Base-by-base conservation (phyloP, 2,113 vertebrate genomes). In the Chaetorhynchus papuensis region DNA sequence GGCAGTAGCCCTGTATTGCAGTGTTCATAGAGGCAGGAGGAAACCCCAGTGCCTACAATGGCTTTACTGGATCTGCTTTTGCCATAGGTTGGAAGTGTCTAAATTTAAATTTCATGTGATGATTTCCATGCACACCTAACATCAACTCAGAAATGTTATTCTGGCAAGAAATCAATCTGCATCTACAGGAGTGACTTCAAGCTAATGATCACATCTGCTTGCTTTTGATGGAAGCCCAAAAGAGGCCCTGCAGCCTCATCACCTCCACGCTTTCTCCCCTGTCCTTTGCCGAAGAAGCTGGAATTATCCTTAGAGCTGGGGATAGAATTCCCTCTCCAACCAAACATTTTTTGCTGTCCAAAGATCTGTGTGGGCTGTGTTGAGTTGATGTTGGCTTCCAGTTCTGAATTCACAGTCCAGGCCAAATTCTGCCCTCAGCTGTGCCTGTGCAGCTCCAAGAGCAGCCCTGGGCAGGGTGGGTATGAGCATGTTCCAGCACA, bases 341-440 rank as follows among this genome's bases (percentile, higher is more conserved):
- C 35, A 89, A 87, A 85, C 57, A 42, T 33, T 41, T 83, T 83
- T 85, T 90, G 33, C 70, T 90, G n/a, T 70, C 78, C 75, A 87
- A 31, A 93, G 93, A 8, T 77, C 74, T 83, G 61, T 95, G 94
- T 89, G 93, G 93, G 87, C 93, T 63, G 27, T 80, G 84, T 80
- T 80, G 78, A 91, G 87, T 90, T 95, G 93, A 63, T 85, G 66
- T 91, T 96, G 95, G 91, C 89, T 96, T 79, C 78, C 59, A 30
- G 74, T 28, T 45, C 45, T 52, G 87, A 90, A 89, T 87, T 84
- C 74, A 50, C 74, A 85, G 50, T 49, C 85, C 11, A 31, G 78
- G 44, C 78, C 63, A 39, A 85, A 77, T 85, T 77, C 66, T 97
- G 70, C 91, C 70, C 91, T 85, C n/a, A 35, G 37, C 61, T 85